These are phyloP conservation scores for Manacus vitellinus DNA, from an alignment of 2,113 vertebrate genomes.

Conservation along the genomic window DNA sequence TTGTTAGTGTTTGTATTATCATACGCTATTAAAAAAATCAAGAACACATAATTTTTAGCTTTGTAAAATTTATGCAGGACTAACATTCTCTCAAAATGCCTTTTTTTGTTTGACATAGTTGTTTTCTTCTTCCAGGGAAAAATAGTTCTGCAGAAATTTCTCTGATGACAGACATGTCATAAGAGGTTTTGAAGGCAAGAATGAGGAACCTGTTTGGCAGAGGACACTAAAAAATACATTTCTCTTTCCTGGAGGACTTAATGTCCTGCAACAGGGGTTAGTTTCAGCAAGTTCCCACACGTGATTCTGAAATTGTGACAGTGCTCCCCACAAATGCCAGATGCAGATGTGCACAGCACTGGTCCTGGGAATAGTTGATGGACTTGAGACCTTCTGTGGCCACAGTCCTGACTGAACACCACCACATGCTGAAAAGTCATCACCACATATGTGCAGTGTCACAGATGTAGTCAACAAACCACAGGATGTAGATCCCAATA, in stretches of 20 bases:
- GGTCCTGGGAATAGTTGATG: background rate
- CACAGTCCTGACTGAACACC: background rate
- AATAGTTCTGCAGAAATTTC: background rate
- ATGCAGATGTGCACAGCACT: rapidly evolving
- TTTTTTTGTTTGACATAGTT: background rate
- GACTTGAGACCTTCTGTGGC: background rate
- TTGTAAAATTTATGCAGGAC: background rate
- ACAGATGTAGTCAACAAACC: background rate
- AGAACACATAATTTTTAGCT: background rate
- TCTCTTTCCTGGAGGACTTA: background rate
- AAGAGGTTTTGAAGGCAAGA: background rate
- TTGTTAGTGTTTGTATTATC: background rate
- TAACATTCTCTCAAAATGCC: background rate
- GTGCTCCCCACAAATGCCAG: background rate
- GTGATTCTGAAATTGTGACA: background rate
- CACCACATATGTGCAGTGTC: rapidly evolving
- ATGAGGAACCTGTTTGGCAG: background rate
- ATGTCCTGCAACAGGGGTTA: background rate
- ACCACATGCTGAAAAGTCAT: background rate
- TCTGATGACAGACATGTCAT: background rate
- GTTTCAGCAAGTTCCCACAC: background rate
- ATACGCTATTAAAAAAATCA: background rate
- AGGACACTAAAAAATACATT: background rate
- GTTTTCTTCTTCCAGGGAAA: background rate
- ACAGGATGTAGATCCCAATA: background rate